phyloP scores from a whole-genome alignment of 2,113 vertebrate species.

The Hippopotamus amphibius region DNA sequence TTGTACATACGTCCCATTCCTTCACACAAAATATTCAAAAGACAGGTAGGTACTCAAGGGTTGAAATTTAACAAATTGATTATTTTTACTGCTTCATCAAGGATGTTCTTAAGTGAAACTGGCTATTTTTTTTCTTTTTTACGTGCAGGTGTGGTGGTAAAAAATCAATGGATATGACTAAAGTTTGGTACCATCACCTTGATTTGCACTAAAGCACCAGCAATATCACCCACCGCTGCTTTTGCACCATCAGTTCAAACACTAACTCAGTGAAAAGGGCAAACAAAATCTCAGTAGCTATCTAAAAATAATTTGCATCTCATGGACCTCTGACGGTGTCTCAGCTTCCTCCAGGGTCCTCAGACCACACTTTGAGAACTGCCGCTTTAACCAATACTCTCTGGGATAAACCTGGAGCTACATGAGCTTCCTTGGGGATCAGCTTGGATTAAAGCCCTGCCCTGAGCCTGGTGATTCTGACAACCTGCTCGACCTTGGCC shows the following conservation, averaged over 20 bases:
- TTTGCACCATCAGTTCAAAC: neutral
- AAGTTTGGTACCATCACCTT: neutral
- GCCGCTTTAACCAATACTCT: rapidly evolving
- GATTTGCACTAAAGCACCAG: neutral
- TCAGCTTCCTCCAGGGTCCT: neutral
- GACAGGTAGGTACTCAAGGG: too few species aligned
- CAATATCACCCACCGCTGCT: neutral
- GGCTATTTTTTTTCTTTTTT: neutral
- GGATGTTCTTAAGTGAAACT: neutral
- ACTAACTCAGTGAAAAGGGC: neutral
- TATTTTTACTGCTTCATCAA: neutral
- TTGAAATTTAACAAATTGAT: neutral
- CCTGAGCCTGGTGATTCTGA: neutral
- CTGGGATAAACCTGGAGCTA: neutral
- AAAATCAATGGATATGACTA: neutral
- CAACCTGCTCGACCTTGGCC: neutral
- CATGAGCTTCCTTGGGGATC: neutral
- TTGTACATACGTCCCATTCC: neutral
- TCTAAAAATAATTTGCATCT: neutral
- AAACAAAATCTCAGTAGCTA: neutral
- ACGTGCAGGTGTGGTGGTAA: neutral
- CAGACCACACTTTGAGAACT: neutral
- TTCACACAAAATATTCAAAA: neutral
- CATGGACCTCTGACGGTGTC: neutral
- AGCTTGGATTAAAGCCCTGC: neutral